phyloP scores from a whole-genome alignment of 1,140 invertebrate genomes.

The Platyscapa corneri region DNA sequence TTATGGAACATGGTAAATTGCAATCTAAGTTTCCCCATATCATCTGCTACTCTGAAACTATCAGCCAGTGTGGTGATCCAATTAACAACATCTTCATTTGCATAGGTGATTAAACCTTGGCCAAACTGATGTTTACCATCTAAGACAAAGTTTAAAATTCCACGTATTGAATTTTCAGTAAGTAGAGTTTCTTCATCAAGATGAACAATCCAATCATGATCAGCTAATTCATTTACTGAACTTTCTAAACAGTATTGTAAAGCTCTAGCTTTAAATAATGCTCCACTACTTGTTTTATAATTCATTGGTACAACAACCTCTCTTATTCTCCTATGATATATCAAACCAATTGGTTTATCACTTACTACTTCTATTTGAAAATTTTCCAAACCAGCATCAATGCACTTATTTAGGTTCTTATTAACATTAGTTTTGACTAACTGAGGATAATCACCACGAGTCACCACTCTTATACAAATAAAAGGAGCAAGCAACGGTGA shows the following conservation, averaged over 20 bases:
- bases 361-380: constrained; percentile 98
- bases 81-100: constrained; percentile 96
- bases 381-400: constrained; percentile 93
- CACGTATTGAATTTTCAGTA: constrained; percentile 92
- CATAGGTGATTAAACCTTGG: constrained; percentile 98
- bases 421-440: constrained; percentile 92
- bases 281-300: constrained; percentile 92
- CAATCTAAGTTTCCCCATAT: constrained; percentile 96
- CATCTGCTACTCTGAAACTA: constrained; percentile 96
- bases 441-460: constrained; percentile 94
- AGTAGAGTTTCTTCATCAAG: constrained; percentile 97
- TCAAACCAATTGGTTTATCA: constrained; percentile 88
- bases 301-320: constrained; percentile 91
- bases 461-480: constrained; percentile 96
- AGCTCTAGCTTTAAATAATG: constrained; percentile 95
- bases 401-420: constrained; percentile 92
- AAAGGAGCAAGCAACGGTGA: constrained; percentile 94
- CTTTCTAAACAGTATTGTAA: constrained; percentile 97
- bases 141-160: constrained; percentile 96
- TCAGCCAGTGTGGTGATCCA: constrained; percentile 98
- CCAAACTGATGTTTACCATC: constrained; percentile 97
- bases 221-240: constrained; percentile 88
- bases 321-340: constrained; percentile 82
- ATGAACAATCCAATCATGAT: constrained; percentile 98
- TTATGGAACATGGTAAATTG: constrained; percentile 96